A percentile compares a stretch with the other conserved stretches of the same genome.
These are phyloP conservation scores for Vidua macroura DNA, from an alignment of 2,113 vertebrate genomes.

Conservation along the genomic window DNA sequence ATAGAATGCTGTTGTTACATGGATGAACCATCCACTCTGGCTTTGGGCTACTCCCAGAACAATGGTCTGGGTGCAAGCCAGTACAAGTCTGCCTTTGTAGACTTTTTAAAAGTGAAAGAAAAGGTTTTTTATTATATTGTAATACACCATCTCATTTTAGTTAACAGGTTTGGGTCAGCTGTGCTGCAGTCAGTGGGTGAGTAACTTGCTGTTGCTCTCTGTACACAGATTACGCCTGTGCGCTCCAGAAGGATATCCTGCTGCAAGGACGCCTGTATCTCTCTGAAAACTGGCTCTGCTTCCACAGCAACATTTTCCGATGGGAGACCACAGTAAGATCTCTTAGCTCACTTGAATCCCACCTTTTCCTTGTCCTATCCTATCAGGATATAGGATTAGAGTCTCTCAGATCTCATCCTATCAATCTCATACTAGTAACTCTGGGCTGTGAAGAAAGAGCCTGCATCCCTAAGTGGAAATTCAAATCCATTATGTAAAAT, in stretches of 20 bases:
- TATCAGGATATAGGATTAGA: background rate
- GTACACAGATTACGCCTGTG: conserved; percentile 86
- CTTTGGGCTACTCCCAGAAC: background rate
- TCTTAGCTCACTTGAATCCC: background rate
- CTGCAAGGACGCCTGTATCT: conserved; percentile 92
- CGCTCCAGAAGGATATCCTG: conserved; percentile 92
- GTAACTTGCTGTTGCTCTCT: conserved; percentile 14
- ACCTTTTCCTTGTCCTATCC: background rate
- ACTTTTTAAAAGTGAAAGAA: background rate
- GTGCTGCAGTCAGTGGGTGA: background rate
- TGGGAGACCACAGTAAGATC: conserved; percentile 87
- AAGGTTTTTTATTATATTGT: background rate
- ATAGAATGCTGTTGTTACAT: background rate
- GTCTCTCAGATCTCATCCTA: background rate
- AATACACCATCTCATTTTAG: background rate
- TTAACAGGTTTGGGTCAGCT: background rate
- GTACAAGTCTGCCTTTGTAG: background rate
- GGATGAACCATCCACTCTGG: background rate
- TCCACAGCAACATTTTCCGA: conserved; percentile 94
- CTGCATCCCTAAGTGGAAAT: background rate
- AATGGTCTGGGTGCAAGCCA: background rate
- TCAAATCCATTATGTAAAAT: background rate
- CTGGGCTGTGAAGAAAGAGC: background rate
- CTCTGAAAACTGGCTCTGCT: conserved; percentile 90
- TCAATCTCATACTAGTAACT: background rate